Conservation (phyloP, 2,113 vertebrate genomes). For the Prionailurus bengalensis region DNA sequence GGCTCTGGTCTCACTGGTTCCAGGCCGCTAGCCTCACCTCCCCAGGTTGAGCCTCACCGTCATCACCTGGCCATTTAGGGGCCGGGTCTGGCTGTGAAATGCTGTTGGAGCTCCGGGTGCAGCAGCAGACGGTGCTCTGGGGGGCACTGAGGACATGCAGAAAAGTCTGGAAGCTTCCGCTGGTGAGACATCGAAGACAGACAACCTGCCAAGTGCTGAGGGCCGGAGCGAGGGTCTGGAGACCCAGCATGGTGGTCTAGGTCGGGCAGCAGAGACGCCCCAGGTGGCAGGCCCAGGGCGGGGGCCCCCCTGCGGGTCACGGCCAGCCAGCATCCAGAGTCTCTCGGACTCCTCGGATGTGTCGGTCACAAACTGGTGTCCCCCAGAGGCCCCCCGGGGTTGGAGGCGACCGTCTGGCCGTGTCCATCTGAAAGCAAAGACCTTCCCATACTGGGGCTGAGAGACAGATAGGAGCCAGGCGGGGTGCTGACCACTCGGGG, state of each 20-base stretch:
- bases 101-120: not conserved
- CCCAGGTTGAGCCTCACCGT: not conserved
- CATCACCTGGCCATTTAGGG: too few relatives aligned
- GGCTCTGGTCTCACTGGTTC: not conserved
- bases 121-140: accelerated
- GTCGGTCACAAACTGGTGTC: not conserved
- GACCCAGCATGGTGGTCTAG: not conserved
- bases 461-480: accelerated
- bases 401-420: not conserved
- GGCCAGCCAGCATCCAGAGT: not conserved
- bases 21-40: accelerated
- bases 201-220: not conserved
- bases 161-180: not conserved
- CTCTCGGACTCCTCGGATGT: accelerated
- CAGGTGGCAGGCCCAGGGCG: not conserved
- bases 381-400: not conserved
- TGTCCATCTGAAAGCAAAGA: not conserved
- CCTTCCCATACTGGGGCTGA: too few relatives aligned
- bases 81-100: not conserved
- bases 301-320: not conserved
- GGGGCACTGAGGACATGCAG: not conserved
- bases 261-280: not conserved
- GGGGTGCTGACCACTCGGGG: not conserved
- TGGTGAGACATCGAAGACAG: not conserved
- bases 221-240: not conserved